Percentiles rank a stretch among this genome's conserved stretches.
Conservation (phyloP, 1,140 invertebrate genomes). For the Melanaphis sacchari region DNA sequence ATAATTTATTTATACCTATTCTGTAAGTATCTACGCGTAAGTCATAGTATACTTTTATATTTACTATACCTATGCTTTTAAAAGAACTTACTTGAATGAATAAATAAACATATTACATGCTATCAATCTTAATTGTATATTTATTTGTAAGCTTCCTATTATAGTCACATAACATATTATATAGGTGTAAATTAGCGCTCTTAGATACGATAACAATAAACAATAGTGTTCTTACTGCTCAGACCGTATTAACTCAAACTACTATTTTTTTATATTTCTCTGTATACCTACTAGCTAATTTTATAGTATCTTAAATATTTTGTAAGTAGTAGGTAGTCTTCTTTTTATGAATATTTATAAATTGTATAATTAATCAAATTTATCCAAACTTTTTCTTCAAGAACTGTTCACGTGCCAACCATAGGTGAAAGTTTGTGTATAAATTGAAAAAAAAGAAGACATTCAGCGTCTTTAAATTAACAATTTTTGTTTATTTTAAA, state of each 20-base stretch:
- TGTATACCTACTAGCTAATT: background rate
- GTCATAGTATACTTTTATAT: background rate
- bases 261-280: background rate
- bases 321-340: too few relatives aligned
- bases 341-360: too few relatives aligned
- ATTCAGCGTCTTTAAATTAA: too few relatives aligned
- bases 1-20: background rate
- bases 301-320: too few relatives aligned
- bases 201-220: background rate
- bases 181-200: background rate
- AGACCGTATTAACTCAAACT: background rate
- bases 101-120: background rate
- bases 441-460: too few relatives aligned
- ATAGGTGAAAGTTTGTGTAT: too few relatives aligned
- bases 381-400: too few relatives aligned
- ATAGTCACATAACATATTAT: background rate
- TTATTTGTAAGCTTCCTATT: background rate
- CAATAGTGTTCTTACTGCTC: too few relatives aligned
- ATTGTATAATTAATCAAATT: too few relatives aligned
- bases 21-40: background rate
- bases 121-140: background rate
- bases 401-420: too few relatives aligned
- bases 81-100: background rate
- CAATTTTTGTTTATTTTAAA: too few relatives aligned
- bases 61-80: background rate